Base-by-base conservation (phyloP, 2,888 invertebrate species). In the Automeris io region DNA sequence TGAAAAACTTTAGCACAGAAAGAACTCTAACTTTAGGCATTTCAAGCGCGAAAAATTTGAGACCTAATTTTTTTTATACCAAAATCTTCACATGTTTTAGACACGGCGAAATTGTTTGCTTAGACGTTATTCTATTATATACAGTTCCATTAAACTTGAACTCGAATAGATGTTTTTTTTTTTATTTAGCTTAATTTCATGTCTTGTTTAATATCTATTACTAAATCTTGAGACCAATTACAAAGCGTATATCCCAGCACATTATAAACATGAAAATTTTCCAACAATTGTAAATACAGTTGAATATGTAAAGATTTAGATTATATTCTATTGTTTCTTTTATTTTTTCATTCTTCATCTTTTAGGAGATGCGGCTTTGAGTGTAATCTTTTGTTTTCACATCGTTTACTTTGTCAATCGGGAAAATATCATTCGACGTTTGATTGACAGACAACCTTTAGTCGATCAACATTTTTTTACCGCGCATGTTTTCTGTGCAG, bases 1-100 rank as follows among this genome's bases (percentile, higher is more conserved):
- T 77, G 70, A 68, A 72, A 78, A 79, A 79, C 67, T 81, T 81
- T 62, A 43, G 49, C 62, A 60, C 51, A 46, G 49, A 52, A 54
- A 54, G 53, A 58, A 56, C 55, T 49, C 51, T 39, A 63, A 68
- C 57, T 65, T 62, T 51, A 54, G 48, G 56, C 52, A 58, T 46
- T 49, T 46, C 59, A 65, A 61, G 60, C 66, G 57, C 51, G 50
- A 68, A 66, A 71, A 70, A 57, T 51, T 49, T 53, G 47, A 55
- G 63, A 66, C 67, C 63, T 54, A 67, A 57, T 69, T 70, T 60
- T n/a, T n/a, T n/a, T n/a, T n/a, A n/a, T n/a, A n/a, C n/a, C n/a
- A n/a, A n/a, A n/a, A n/a, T n/a, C n/a, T n/a, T n/a, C n/a, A n/a
- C n/a, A n/a, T n/a, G 4, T 8, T 32, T 3, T 3, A 11, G 18